A percentile compares a stretch with the other conserved stretches of the same genome.
phyloP scores from a whole-genome alignment of 2,113 vertebrate genomes.

The Podocnemis expansa region DNA sequence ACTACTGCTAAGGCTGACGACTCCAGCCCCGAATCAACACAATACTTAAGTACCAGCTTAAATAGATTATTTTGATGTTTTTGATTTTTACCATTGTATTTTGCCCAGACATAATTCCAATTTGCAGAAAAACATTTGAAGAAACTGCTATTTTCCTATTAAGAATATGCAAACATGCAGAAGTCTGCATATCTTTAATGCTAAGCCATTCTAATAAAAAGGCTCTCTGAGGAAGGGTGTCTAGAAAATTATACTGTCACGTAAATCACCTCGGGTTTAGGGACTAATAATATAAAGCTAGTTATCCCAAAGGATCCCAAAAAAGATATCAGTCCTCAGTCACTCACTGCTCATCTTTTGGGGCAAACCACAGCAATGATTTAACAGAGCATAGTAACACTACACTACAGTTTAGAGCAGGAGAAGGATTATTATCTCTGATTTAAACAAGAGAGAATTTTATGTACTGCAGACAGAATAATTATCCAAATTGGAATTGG shows the following conservation, averaged over 20 bases:
- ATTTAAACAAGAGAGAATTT: conserved; percentile 62
- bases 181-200: conserved; percentile 47
- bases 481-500: conserved; percentile 68
- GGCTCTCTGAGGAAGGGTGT: not conserved
- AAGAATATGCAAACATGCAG: not conserved
- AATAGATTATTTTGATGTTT: not conserved
- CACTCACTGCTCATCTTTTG: conserved; percentile 49
- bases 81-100: conserved; percentile 9
- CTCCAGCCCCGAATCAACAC: conserved; percentile 57
- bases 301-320: conserved; percentile 50
- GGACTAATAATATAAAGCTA: conserved; percentile 56
- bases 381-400: conserved; percentile 45
- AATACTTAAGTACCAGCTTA: conserved; percentile 49
- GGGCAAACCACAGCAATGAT: conserved; percentile 53
- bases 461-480: conserved; percentile 69
- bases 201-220: conserved; percentile 57
- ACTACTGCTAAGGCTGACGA: conserved; percentile 43
- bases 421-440: conserved; percentile 55
- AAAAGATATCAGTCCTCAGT: conserved; percentile 53
- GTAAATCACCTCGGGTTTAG: conserved; percentile 49
- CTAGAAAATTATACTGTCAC: conserved; percentile 27
- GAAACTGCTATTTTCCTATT: conserved; percentile 29
- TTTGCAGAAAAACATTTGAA: conserved; percentile 56
- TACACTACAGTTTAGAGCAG: conserved; percentile 48
- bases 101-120: conserved; percentile 57